Evolutionary conservation across 2,888 invertebrate genomes (phyloP), one percentile per base, ranked within the genome.

Genomic region (Bimastos eiseni): DNA sequence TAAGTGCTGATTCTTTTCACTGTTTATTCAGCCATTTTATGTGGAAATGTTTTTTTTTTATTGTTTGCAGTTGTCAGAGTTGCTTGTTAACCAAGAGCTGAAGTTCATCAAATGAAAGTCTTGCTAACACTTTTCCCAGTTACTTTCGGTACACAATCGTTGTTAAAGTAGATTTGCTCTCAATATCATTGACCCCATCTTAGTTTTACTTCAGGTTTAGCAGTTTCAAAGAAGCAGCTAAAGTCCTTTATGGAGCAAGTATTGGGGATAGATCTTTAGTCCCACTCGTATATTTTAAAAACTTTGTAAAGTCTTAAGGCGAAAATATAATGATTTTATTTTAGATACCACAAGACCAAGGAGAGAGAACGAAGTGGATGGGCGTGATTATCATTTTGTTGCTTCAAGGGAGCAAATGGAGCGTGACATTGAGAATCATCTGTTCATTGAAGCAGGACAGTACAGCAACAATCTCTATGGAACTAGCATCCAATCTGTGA

Each of bases 381-480:
- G 97, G 0, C 97, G 99, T 93, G 99, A 99, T 96, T 99, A 99
- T 96, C 99, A 99, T 96, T 99, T 99, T 96, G 99, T 99, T 91
- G 88, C 89, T 33, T 96, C 97, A 92, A 96, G 98, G 93, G 98
- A 99, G 95, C 98, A 98, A 96, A 99, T 99, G 99, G 98, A 99
- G 95, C 96, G 97, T 93, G 96, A 96, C 93, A 96, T 96, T 83
- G 95, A 99, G 96, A 98, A 98, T 96, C 99, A 99, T 95, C 96
- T 99, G 95, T 99, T 99, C 96, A 99, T 99, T 93, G 99, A 99
- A 96, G 99, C 99, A 91, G 99, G 99, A 91, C 99, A 99, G 96
- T 99, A 99, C 96, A 99, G 99, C 96, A 99, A 99, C 95, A 99
- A 99, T 96, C 96, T 99, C 93, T 99, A 99, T 95, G 99, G 99